These are phyloP conservation scores for Ormyrus pomaceus DNA, from an alignment of 2,888 invertebrate genomes.

Conservation along the genomic window DNA sequence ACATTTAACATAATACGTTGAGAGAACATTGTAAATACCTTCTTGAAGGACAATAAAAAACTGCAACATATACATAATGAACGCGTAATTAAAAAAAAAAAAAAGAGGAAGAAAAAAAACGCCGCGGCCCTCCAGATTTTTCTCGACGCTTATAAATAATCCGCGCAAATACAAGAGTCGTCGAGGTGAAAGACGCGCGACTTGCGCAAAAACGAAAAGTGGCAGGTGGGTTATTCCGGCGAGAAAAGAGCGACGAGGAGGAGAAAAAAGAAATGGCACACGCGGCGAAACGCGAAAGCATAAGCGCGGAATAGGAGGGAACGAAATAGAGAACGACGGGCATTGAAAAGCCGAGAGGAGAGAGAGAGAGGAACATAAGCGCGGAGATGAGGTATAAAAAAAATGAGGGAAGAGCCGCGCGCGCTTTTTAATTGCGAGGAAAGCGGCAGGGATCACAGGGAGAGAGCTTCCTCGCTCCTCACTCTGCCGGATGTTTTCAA, in stretches of 20 bases:
- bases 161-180: slow-evolving; percentile 16
- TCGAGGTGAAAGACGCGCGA: slow-evolving; percentile 27
- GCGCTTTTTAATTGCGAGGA: slow-evolving; percentile 52
- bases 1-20: neutral
- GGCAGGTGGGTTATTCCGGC: slow-evolving; percentile 35
- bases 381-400: neutral
- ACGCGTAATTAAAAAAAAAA: slow-evolving; percentile 4
- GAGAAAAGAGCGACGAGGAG: neutral
- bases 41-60: neutral
- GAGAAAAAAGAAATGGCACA: no score
- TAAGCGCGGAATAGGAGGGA: neutral
- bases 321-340: neutral
- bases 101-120: neutral
- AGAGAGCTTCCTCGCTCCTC: neutral
- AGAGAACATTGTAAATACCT: neutral
- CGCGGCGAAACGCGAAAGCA: neutral
- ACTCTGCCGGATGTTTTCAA: slow-evolving; percentile 70
- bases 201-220: slow-evolving; percentile 37
- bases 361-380: slow-evolving; percentile 4
- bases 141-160: slow-evolving; percentile 11
- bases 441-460: slow-evolving; percentile 68
- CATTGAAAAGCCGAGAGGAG: neutral
- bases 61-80: neutral
- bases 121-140: neutral
- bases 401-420: neutral